phyloP scores from a whole-genome alignment of 2,888 invertebrate species.

The Clostera curtula region DNA sequence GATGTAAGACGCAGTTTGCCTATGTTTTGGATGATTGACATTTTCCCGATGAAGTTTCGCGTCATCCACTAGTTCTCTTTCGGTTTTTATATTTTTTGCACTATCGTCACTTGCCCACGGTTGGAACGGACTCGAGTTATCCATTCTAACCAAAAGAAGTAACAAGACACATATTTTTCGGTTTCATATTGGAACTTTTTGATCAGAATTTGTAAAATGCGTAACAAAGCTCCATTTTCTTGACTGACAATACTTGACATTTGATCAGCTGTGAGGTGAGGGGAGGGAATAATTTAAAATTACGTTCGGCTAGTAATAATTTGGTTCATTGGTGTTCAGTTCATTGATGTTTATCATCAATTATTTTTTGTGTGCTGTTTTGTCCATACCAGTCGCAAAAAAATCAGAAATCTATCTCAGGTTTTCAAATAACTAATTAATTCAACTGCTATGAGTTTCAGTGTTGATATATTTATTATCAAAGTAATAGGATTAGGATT shows the following conservation, averaged over 20 bases:
- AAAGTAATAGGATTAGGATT: too few relatives aligned
- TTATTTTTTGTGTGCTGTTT: too few relatives aligned
- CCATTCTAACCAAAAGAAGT: conserved; percentile 62
- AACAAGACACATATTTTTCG: conserved; percentile 39
- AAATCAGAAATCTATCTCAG: too few relatives aligned
- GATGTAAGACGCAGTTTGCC: conserved; percentile 74
- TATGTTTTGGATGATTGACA: conserved; percentile 75
- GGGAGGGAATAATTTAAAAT: conserved; percentile 47
- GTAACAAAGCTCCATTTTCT: conserved; percentile 75
- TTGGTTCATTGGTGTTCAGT: too few relatives aligned
- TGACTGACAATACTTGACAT: too few relatives aligned
- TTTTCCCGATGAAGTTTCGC: conserved; percentile 74
- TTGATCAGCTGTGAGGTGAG: conserved; percentile 73
- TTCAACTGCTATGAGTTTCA: too few relatives aligned
- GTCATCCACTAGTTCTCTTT: conserved; percentile 69
- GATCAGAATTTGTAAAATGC: conserved; percentile 59
- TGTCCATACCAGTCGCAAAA: too few relatives aligned
- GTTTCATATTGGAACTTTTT: conserved; percentile 61
- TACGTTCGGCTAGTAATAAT: too few relatives aligned
- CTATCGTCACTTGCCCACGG: conserved; percentile 67
- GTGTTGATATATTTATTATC: too few relatives aligned
- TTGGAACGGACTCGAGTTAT: conserved; percentile 69
- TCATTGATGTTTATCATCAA: too few relatives aligned
- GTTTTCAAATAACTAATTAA: too few relatives aligned
- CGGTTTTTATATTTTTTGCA: conserved; percentile 66